A percentile compares a stretch with the other conserved stretches of the same genome.
These are phyloP conservation scores for Andrena hattorfiana DNA, from an alignment of 2,888 invertebrate species.

Conservation along the genomic window DNA sequence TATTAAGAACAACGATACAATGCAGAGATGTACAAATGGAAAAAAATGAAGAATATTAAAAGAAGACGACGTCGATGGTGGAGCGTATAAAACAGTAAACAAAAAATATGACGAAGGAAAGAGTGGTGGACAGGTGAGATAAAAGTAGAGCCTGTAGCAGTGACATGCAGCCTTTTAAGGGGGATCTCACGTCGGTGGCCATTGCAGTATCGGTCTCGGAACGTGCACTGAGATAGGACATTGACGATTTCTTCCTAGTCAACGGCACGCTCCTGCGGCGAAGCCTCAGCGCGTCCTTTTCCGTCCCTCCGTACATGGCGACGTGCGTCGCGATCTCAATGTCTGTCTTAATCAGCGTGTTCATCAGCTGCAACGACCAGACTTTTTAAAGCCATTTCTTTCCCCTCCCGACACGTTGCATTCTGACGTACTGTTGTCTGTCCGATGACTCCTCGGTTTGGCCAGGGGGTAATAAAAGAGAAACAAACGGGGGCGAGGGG, in stretches of 20 bases:
- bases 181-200: slow-evolving; percentile 83
- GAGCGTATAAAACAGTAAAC: not conserved
- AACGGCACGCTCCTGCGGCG: slow-evolving; percentile 83
- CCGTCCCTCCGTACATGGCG: slow-evolving; percentile 83
- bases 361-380: slow-evolving; percentile 89
- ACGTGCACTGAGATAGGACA: slow-evolving; percentile 84
- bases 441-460: slow-evolving; percentile 43
- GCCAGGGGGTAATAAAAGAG: slow-evolving; percentile 25
- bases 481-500: slow-evolving; percentile 19
- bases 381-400: slow-evolving; percentile 65
- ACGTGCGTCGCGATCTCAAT: slow-evolving; percentile 87
- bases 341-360: slow-evolving; percentile 92
- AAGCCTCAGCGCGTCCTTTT: slow-evolving; percentile 83
- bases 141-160: slow-evolving; percentile 62
- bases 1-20: slow-evolving; percentile 35
- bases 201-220: slow-evolving; percentile 83
- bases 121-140: slow-evolving; percentile 37
- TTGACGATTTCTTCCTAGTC: slow-evolving; percentile 84
- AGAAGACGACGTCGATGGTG: not conserved
- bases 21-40: not conserved
- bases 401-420: not conserved
- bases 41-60: slow-evolving; percentile 14
- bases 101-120: slow-evolving; percentile 25
- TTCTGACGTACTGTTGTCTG: slow-evolving; percentile 35
- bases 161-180: slow-evolving; percentile 76